Base-by-base conservation (phyloP, 1,140 invertebrate genomes). In the Megalopta genalis region DNA sequence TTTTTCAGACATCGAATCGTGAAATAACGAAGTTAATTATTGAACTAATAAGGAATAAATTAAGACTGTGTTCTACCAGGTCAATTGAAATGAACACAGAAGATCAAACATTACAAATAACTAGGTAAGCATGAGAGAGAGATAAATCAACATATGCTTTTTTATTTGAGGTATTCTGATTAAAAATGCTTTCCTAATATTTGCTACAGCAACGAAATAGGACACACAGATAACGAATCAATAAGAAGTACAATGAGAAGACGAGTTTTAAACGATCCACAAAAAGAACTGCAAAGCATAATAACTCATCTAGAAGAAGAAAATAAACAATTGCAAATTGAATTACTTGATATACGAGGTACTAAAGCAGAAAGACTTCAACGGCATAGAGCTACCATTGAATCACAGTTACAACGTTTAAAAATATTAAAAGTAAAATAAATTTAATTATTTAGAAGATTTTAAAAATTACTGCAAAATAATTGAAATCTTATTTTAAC, bases 281-380 rank as follows among this genome's bases (percentile, higher is more conserved):
- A 93, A 68, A 92, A 93, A 68, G 94, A 94, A 85, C 84, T 94
- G 5, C 93, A 94, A 85, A 94, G 93, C 77, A 93, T 94, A 39
- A 94, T 94, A 80, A 90, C 86, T 86, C 91, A 94, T 79, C 87
- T 94, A 49, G 94, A 94, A 85, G 90, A 93, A 71, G 93, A 94
- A 86, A 94, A 94, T 81, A 92, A 87, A 88, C 93, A 93, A 83
- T 70, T 93, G 32, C 89, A 90, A 76, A 83, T 88, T 37, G 92
- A 93, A 75, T 84, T 93, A 57, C 82, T 86, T 32, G 91, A 91
- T 76, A 91, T 92, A 86, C 91, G 78, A 60, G 91, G 90, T 32
- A 90, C 85, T 62, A 91, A 88, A 83, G 89, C 87, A 8, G 89
- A 91, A 66, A 91, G 90, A 82, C 85, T 93, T 5, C 90, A 92